phyloP scores from a whole-genome alignment of 2,888 invertebrate species.

The Andrena bicolor region DNA sequence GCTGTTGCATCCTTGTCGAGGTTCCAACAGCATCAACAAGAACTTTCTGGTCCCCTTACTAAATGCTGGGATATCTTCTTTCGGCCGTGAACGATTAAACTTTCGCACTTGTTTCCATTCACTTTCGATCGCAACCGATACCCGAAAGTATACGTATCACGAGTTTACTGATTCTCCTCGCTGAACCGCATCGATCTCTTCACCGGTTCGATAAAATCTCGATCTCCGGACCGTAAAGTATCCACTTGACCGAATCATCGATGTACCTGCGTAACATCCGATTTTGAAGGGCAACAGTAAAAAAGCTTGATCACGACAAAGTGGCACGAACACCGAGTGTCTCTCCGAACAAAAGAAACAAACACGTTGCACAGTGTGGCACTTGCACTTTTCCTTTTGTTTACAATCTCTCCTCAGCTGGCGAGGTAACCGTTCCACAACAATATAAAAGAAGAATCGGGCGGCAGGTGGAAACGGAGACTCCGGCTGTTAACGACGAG shows the following conservation, averaged over 20 bases:
- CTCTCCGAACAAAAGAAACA: not conserved
- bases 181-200: not conserved
- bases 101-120: not conserved
- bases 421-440: not conserved
- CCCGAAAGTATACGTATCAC: not conserved
- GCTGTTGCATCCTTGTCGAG: constrained; percentile 70
- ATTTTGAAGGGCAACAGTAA: too few species aligned
- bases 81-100: not conserved
- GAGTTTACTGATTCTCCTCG: not conserved
- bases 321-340: constrained; percentile 21
- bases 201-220: not conserved
- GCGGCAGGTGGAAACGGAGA: not conserved
- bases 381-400: not conserved
- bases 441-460: constrained; percentile 5
- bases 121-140: not conserved
- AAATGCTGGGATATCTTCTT: not conserved
- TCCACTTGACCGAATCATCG: constrained; percentile 10
- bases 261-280: not conserved
- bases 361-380: not conserved
- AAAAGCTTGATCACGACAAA: not conserved
- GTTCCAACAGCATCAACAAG: constrained; percentile 18
- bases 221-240: not conserved
- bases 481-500: not conserved
- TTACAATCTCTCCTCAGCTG: not conserved
- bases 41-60: too few species aligned